Evolutionary conservation across 2,113 vertebrate species (phyloP).

Genomic region (Apistogramma diplotaenia): DNA sequence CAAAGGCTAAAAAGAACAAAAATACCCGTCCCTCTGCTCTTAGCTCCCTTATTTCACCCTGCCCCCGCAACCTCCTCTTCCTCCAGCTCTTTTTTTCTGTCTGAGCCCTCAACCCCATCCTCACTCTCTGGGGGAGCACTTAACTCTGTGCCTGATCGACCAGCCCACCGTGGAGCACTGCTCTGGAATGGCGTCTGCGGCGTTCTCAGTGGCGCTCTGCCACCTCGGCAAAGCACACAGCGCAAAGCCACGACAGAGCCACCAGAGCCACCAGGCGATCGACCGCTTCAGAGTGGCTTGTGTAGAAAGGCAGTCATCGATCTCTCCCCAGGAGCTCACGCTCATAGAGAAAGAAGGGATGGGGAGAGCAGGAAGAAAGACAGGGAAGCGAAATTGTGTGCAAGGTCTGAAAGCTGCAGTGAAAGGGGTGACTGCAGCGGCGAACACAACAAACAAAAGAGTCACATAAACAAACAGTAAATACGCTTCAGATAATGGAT

Average conservation of each 20-base stretch:
- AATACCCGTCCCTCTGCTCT: constrained; percentile 12
- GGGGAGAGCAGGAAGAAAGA: constrained; percentile 32
- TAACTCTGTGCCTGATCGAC: constrained; percentile 78
- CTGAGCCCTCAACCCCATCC: constrained; percentile 57
- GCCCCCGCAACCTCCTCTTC: constrained; percentile 30
- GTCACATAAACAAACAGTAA: constrained; percentile 75
- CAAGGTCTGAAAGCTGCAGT: constrained; percentile 61
- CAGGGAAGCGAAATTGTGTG: constrained; percentile 36
- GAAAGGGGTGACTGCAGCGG: constrained; percentile 67
- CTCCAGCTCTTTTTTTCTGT: constrained; percentile 36
- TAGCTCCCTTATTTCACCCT: constrained; percentile 37
- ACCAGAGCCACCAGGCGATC: constrained; percentile 70
- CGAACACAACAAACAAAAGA: constrained; percentile 73
- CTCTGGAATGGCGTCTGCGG: constrained; percentile 62
- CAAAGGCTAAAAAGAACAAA: background rate
- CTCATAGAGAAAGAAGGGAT: constrained; percentile 56
- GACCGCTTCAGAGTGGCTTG: constrained; percentile 80
- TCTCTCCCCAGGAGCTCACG: constrained; percentile 68
- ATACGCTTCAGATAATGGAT: constrained; percentile 70
- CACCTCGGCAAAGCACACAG: constrained; percentile 71
- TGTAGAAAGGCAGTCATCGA: constrained; percentile 79
- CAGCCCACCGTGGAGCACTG: constrained; percentile 64
- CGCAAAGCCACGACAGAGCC: constrained; percentile 55
- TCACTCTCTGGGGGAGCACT: constrained; percentile 76
- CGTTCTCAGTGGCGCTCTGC: constrained; percentile 67